phyloP scores from a whole-genome alignment of 2,113 vertebrate genomes.

The Myrmecobius fasciatus region DNA sequence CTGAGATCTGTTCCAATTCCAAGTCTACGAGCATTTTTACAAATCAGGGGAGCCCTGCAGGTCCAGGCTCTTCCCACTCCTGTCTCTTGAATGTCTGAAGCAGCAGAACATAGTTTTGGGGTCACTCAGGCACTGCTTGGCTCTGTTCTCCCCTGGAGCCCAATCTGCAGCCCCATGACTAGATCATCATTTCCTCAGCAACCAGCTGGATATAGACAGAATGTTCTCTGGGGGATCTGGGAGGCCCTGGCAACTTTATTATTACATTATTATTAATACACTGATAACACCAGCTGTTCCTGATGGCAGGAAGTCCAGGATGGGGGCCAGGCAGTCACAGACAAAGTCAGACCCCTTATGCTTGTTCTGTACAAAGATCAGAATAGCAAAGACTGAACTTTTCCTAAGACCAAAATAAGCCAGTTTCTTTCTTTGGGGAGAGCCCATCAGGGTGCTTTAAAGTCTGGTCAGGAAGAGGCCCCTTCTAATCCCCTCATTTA shows the following conservation, averaged over 20 bases:
- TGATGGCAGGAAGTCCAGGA: not conserved
- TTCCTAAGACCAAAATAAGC: too few species aligned
- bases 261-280: slow-evolving; percentile 1
- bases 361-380: not conserved
- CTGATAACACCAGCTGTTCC: not conserved
- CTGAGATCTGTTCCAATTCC: not conserved
- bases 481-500: not conserved
- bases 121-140: not conserved
- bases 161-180: not conserved
- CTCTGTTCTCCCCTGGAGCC: not conserved
- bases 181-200: not conserved
- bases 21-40: not conserved
- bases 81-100: not conserved
- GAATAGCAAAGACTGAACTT: not conserved
- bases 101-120: not conserved
- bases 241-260: not conserved
- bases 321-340: not conserved
- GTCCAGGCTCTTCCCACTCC: not conserved
- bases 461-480: not conserved
- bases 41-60: not conserved
- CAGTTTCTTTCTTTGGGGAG: not conserved
- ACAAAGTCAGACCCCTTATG: not conserved
- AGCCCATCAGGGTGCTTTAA: not conserved
- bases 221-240: not conserved
- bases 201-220: not conserved